Base-by-base conservation (phyloP, 64 coral and sea anemone species). In the Pocillopora damicornis region DNA sequence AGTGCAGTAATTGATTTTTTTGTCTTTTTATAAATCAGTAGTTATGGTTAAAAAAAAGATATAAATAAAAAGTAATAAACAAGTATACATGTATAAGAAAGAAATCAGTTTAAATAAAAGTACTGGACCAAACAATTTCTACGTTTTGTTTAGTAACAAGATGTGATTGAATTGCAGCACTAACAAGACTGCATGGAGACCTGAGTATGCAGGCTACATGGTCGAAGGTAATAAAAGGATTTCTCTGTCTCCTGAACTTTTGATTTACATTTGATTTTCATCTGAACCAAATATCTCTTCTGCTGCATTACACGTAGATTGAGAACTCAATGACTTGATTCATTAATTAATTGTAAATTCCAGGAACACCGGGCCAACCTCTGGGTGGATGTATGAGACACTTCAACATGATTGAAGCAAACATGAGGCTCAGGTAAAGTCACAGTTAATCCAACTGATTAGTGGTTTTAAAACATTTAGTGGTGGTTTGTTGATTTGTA, bases 371-470 rank as follows among this genome's bases (percentile, higher is more conserved):
- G 15, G 95, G 95, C 5, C 88, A 98, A 35, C 95, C 95, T 35
- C 79, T 92, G 79, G 95, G 95, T 38, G 92, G 95, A 12, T 98
- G 95, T 59, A 98, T 98, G 95, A 83, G 95, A 73, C 95, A 98
- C 66, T 98, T 98, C 42, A 98, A 98, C 76, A 94, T 91, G 81
- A 94, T 98, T 76, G 95, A 98, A 67, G 95, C 95, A 74, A 98
- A 98, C 87, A 98, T 98, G 95, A 91, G 86, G 87, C 65, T 95
- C 11, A 92, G 93, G 93, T 95, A 76, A 78, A 63, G 3, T 34
- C 77, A 12, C 4, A 15, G 18, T 26, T 22, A 35, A 14, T 77
- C 76, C 25, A 42, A 42, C 0, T 16, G 20, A 77, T 30, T 30
- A 37, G 5, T 23, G 10, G 15, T 5, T 15, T 9, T 35, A 5